phyloP scores from a whole-genome alignment of 2,113 vertebrate genomes.

The Oncorhynchus tshawytscha region DNA sequence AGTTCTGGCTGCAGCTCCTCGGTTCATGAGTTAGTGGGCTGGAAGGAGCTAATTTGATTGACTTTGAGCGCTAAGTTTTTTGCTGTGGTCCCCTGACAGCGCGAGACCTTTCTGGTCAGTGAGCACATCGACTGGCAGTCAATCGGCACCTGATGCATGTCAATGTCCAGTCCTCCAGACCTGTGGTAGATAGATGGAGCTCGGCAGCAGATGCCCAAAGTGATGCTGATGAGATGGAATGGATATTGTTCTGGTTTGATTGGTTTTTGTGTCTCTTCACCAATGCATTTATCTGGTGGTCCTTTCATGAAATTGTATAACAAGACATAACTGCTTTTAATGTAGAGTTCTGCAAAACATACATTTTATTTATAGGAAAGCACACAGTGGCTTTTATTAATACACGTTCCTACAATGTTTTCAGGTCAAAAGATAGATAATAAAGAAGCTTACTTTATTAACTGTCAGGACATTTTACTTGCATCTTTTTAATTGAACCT shows the following conservation, averaged over 20 bases:
- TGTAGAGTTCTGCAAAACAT: too few relatives aligned
- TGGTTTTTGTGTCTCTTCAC: constrained; percentile 1
- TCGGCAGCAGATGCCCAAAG: constrained; percentile 21
- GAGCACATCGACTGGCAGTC: constrained; percentile 73
- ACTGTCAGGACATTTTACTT: too few relatives aligned
- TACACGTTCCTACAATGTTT: too few relatives aligned
- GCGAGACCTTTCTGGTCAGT: constrained; percentile 73
- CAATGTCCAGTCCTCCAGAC: constrained; percentile 56
- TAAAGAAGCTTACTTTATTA: too few relatives aligned
- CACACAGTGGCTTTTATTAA: too few relatives aligned
- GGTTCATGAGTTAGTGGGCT: constrained; percentile 65
- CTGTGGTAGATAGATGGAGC: not conserved
- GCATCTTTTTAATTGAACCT: too few relatives aligned
- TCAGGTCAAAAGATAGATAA: too few relatives aligned
- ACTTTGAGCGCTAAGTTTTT: constrained; percentile 64
- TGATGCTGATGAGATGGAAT: constrained; percentile 34
- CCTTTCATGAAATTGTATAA: not conserved
- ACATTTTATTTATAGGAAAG: too few relatives aligned
- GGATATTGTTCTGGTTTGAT: constrained; percentile 13
- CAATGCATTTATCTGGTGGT: not conserved
- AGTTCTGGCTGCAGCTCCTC: constrained; percentile 42
- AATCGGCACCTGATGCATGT: constrained; percentile 74
- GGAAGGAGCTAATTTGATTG: constrained; percentile 79
- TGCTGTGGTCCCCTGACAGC: constrained; percentile 68
- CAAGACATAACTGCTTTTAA: too few relatives aligned